A percentile compares a stretch with the other conserved stretches of the same genome.
phyloP scores from a whole-genome alignment of 2,888 invertebrate species.

The Nymphalis polychloros region DNA sequence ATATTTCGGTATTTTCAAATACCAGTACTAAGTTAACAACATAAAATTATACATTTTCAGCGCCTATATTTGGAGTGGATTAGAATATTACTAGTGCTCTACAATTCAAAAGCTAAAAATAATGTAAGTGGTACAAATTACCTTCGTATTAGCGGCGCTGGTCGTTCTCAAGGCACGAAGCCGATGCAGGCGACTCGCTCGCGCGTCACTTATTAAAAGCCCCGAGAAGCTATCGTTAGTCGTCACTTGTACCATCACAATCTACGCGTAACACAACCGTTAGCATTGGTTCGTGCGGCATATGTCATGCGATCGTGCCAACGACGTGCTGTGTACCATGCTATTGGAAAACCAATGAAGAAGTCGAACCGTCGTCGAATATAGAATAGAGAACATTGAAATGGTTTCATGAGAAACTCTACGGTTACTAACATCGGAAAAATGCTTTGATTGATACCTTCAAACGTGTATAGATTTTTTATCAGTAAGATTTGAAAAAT shows the following conservation, averaged over 20 bases:
- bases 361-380: conserved; percentile 7
- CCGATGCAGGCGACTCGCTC: conserved; percentile 83
- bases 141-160: conserved; percentile 3
- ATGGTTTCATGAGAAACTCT: conserved; percentile 18
- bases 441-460: not conserved
- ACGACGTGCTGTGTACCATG: not conserved
- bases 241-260: conserved; percentile 63
- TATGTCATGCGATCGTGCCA: conserved; percentile 1
- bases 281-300: conserved; percentile 5
- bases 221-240: conserved; percentile 44
- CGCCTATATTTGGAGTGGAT: no score
- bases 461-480: not conserved
- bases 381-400: conserved; percentile 20
- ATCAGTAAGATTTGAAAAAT: not conserved
- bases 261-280: conserved; percentile 43
- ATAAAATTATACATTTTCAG: no score
- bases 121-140: not conserved
- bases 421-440: not conserved
- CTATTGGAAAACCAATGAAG: not conserved
- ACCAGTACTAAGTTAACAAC: no score
- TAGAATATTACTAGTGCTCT: not conserved
- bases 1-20: no score
- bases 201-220: conserved; percentile 8
- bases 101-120: not conserved
- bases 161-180: conserved; percentile 10